A percentile compares a stretch with the other conserved stretches of the same genome.
phyloP scores from a whole-genome alignment of 2,113 vertebrate genomes.

The Xiphophorus couchianus region DNA sequence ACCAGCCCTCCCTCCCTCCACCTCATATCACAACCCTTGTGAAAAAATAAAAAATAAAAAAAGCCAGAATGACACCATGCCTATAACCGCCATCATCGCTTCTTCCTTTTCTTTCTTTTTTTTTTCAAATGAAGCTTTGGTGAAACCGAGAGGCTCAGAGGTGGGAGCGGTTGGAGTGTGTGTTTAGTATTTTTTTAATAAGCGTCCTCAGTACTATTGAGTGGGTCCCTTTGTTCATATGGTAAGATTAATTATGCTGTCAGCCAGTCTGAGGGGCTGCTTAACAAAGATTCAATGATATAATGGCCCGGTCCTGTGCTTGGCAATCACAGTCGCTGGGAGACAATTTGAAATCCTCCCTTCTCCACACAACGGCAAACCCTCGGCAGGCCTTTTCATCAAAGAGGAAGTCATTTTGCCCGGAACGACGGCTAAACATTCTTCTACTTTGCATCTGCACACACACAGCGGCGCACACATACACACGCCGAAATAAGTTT shows the following conservation, averaged over 20 bases:
- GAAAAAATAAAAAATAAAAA: constrained; percentile 41
- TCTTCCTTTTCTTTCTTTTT: constrained; percentile 68
- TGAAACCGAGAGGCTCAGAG: constrained; percentile 10
- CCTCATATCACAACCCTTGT: constrained; percentile 83
- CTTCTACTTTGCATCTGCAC: constrained; percentile 67
- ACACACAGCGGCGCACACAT: constrained; percentile 24
- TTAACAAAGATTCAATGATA: constrained; percentile 99
- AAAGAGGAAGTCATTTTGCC: constrained; percentile 92
- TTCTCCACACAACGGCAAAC: constrained; percentile 87
- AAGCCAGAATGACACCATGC: constrained; percentile 83
- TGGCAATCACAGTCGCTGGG: constrained; percentile 95
- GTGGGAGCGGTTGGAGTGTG: constrained; percentile 50
- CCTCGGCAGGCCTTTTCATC: constrained; percentile 94
- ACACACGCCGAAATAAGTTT: constrained; percentile 29
- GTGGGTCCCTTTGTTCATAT: constrained; percentile 99
- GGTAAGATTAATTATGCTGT: constrained; percentile 99
- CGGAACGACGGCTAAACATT: constrained; percentile 83
- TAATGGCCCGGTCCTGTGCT: constrained; percentile 89
- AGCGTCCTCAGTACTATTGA: constrained; percentile 99
- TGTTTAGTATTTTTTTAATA: constrained; percentile 99
- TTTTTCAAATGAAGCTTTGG: constrained; percentile 66
- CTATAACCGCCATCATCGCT: constrained; percentile 20
- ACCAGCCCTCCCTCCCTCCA: constrained; percentile 45
- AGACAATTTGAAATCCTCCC: constrained; percentile 93
- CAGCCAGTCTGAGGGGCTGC: constrained; percentile 99